A percentile compares a stretch with the other conserved stretches of the same genome.
phyloP scores from a whole-genome alignment of 2,113 vertebrate species.

The Lucifuga dentata region DNA sequence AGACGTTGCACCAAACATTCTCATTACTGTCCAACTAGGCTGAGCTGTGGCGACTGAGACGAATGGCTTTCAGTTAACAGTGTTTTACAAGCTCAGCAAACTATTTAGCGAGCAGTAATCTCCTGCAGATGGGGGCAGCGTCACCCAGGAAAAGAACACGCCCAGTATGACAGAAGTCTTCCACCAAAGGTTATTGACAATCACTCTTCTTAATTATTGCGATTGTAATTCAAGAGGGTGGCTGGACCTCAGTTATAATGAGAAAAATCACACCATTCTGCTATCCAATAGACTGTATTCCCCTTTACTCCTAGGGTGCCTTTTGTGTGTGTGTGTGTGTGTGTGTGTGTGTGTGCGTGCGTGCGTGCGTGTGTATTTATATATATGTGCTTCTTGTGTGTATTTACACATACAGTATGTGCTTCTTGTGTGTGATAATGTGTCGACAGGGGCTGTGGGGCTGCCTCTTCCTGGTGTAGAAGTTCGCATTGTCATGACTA shows the following conservation, averaged over 20 bases:
- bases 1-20: slow-evolving; percentile 35
- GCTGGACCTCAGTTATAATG: too few relatives aligned
- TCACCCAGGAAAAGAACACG: slow-evolving; percentile 21
- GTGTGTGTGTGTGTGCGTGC: slow-evolving; percentile 35
- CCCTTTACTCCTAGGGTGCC: background rate
- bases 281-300: background rate
- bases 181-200: slow-evolving; percentile 4
- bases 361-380: too few relatives aligned
- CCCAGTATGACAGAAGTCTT: slow-evolving; percentile 17
- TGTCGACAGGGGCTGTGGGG: slow-evolving; percentile 90
- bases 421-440: slow-evolving; percentile 28
- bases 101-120: slow-evolving; percentile 55
- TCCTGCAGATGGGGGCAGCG: slow-evolving; percentile 31
- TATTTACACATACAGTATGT: too few relatives aligned
- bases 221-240: background rate
- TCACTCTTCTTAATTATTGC: slow-evolving; percentile 8
- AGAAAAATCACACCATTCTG: background rate
- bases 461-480: slow-evolving; percentile 87
- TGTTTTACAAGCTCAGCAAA: slow-evolving; percentile 60
- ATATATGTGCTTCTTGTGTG: too few relatives aligned
- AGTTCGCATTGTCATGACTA: slow-evolving; percentile 86
- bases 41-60: slow-evolving; percentile 49
- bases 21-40: slow-evolving; percentile 42
- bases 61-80: slow-evolving; percentile 48
- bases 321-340: background rate